Percentiles rank a stretch among this genome's conserved stretches.
Conservation (phyloP, 2,888 invertebrate species). For the Drosophila sordidapex region DNA sequence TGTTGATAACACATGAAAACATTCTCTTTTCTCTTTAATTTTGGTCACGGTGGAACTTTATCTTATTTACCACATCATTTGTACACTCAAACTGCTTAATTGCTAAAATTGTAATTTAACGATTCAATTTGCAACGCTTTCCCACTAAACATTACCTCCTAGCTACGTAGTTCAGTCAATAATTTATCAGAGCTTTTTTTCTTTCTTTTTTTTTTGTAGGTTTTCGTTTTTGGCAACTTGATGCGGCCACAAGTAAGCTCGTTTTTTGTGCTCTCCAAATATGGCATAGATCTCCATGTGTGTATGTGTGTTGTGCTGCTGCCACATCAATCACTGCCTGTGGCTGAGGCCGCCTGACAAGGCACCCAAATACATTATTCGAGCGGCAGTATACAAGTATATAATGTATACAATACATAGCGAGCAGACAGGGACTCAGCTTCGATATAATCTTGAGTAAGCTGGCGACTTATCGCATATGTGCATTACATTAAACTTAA, state of each 20-base stretch:
- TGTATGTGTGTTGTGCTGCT: constrained; percentile 23
- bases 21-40: neutral
- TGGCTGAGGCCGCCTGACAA: constrained; percentile 51
- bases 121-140: constrained; percentile 55
- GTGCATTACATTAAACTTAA: constrained; percentile 79
- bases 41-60: constrained; percentile 1
- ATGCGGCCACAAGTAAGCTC: constrained; percentile 26
- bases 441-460: constrained; percentile 72
- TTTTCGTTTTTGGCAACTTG: constrained; percentile 9
- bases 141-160: constrained; percentile 26
- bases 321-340: constrained; percentile 69
- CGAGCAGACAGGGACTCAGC: constrained; percentile 35
- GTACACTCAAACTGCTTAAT: constrained; percentile 13
- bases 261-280: constrained; percentile 54
- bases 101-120: constrained; percentile 41
- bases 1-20: neutral
- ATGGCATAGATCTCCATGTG: constrained; percentile 39
- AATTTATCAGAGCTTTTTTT: constrained; percentile 30
- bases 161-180: constrained; percentile 16
- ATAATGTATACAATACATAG: constrained; percentile 14
- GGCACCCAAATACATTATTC: constrained; percentile 73
- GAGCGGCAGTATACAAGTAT: constrained; percentile 4
- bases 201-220: neutral
- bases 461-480: constrained; percentile 74
- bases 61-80: constrained; percentile 6